Conservation (phyloP, 2,113 vertebrate species). For the Casuarius casuarius region DNA sequence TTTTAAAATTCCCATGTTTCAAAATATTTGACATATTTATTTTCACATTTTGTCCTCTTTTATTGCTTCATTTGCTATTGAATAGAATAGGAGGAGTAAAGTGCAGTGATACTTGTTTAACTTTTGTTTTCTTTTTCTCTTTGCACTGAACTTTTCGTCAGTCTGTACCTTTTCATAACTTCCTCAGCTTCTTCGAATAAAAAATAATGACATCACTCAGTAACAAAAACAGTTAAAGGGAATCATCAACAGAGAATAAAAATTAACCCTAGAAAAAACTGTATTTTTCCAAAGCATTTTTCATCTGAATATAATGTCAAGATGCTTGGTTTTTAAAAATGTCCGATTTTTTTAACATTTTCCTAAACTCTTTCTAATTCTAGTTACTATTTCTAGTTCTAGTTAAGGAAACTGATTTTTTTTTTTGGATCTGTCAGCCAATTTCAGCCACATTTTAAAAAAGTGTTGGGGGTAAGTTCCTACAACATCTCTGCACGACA, state of each 20-base stretch:
- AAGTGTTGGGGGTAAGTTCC: not conserved
- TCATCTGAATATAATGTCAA: not conserved
- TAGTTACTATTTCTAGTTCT: not conserved
- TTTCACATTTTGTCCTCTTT: not conserved
- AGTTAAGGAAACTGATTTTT: not conserved
- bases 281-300: not conserved
- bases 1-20: not conserved
- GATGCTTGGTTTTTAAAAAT: not conserved
- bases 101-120: not conserved
- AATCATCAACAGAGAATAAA: not conserved
- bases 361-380: not conserved
- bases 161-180: not conserved
- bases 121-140: not conserved
- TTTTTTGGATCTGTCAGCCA: not conserved
- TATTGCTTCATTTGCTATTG: not conserved
- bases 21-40: not conserved
- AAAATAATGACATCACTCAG: not conserved
- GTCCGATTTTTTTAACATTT: not conserved
- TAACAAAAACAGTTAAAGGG: not conserved
- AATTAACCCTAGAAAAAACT: not conserved
- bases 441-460: not conserved
- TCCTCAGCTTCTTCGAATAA: not conserved
- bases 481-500: not conserved
- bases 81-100: not conserved
- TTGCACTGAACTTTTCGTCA: not conserved